phyloP scores from a whole-genome alignment of 2,113 vertebrate species.

The Epinephelus fuscoguttatus region DNA sequence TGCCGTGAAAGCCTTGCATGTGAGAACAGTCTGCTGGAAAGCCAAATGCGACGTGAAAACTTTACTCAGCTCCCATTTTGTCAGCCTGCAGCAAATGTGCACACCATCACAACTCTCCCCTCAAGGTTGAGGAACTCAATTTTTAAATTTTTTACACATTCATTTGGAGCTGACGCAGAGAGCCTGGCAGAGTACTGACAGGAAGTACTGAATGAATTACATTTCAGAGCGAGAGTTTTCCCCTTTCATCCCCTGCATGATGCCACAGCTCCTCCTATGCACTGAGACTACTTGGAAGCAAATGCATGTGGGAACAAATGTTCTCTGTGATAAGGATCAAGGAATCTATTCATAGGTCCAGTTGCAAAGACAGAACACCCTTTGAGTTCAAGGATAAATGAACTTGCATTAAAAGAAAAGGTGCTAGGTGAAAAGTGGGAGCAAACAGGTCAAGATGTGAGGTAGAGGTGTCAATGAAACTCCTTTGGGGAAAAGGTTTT shows the following conservation, averaged over 20 bases:
- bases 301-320: conserved; percentile 60
- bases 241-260: conserved; percentile 50
- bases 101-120: not conserved
- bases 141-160: conserved; percentile 49
- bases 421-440: conserved; percentile 7
- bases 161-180: conserved; percentile 40
- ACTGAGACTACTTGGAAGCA: conserved; percentile 13
- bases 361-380: conserved; percentile 35
- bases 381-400: conserved; percentile 19
- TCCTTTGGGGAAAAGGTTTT: not conserved
- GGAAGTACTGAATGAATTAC: conserved; percentile 53
- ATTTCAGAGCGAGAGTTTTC: conserved; percentile 30
- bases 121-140: conserved; percentile 41
- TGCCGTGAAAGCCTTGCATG: conserved; percentile 32
- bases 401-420: conserved; percentile 8
- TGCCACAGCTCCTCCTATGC: conserved; percentile 41
- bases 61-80: conserved; percentile 36
- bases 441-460: conserved; percentile 18
- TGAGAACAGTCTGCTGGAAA: conserved; percentile 24
- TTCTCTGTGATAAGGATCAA: conserved; percentile 66
- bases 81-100: conserved; percentile 18
- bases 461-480: not conserved
- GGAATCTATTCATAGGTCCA: conserved; percentile 43
- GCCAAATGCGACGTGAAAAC: conserved; percentile 37
- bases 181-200: conserved; percentile 32